Conservation (phyloP, 2,888 invertebrate species). For the Myopa tessellatipennis region DNA sequence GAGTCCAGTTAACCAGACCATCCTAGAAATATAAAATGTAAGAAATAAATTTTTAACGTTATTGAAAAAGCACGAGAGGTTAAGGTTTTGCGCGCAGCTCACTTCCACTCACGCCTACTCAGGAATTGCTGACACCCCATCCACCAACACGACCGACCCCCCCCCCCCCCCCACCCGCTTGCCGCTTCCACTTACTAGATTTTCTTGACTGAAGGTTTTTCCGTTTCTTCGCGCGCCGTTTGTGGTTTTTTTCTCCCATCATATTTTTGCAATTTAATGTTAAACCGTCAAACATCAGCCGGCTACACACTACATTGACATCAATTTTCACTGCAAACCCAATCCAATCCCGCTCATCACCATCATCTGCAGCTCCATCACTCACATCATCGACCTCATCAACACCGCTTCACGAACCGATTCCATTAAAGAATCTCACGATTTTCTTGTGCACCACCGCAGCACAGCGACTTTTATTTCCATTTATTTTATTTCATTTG, state of each 20-base stretch:
- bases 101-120: constrained; percentile 3
- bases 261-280: neutral
- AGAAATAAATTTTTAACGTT: constrained; percentile 3
- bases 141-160: neutral
- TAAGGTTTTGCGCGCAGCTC: neutral
- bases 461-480: constrained; percentile 21
- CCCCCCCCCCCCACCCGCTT: no score
- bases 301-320: constrained; percentile 18
- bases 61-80: constrained; percentile 8
- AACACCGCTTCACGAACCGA: constrained; percentile 55
- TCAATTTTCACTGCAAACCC: constrained; percentile 24
- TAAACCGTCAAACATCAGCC: neutral
- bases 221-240: neutral
- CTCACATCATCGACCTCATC: constrained; percentile 56
- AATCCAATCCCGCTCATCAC: constrained; percentile 27
- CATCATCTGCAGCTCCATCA: constrained; percentile 46
- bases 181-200: neutral
- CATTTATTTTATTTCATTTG: constrained; percentile 28
- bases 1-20: neutral
- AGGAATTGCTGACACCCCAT: neutral
- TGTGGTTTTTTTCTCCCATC: neutral
- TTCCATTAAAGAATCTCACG: constrained; percentile 56
- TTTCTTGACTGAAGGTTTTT: neutral
- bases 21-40: neutral
- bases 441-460: constrained; percentile 49